Evolutionary conservation across 1,140 invertebrate genomes (phyloP).

Genomic region (Frieseomelitta varia): DNA sequence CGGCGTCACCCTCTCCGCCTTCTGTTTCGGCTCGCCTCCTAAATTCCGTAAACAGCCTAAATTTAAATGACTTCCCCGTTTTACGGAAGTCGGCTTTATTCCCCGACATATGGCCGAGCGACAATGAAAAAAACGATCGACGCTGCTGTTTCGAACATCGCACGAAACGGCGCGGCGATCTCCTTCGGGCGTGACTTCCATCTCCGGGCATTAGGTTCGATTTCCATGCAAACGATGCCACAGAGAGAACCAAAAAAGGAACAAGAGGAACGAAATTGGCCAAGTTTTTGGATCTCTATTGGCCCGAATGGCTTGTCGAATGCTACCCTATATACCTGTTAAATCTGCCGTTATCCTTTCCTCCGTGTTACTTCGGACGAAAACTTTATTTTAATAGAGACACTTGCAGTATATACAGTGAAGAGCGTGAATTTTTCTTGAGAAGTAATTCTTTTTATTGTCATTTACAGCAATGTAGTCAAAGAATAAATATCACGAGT

Average conservation of each 20-base stretch:
- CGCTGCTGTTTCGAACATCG: slow-evolving; percentile 25
- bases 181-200: background rate
- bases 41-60: slow-evolving; percentile 54
- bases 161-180: background rate
- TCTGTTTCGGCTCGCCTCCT: slow-evolving; percentile 11
- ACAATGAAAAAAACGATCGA: slow-evolving; percentile 44
- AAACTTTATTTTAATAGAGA: background rate
- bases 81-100: slow-evolving; percentile 66
- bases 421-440: too few relatives aligned
- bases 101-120: slow-evolving; percentile 61
- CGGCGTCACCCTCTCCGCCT: background rate
- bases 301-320: background rate
- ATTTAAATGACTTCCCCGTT: slow-evolving; percentile 69
- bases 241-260: background rate
- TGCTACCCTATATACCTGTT: background rate
- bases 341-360: background rate
- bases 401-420: too few relatives aligned
- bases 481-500: too few relatives aligned
- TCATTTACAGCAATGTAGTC: too few relatives aligned
- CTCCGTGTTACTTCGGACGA: background rate
- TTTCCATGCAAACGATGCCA: slow-evolving; percentile 32
- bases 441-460: too few relatives aligned
- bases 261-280: background rate
- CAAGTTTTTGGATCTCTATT: background rate
- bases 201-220: slow-evolving; percentile 6